Evolutionary conservation across 2,888 invertebrate species (phyloP), one percentile per base, ranked within the genome.

Genomic region (Himalopsyche tibetana): DNA sequence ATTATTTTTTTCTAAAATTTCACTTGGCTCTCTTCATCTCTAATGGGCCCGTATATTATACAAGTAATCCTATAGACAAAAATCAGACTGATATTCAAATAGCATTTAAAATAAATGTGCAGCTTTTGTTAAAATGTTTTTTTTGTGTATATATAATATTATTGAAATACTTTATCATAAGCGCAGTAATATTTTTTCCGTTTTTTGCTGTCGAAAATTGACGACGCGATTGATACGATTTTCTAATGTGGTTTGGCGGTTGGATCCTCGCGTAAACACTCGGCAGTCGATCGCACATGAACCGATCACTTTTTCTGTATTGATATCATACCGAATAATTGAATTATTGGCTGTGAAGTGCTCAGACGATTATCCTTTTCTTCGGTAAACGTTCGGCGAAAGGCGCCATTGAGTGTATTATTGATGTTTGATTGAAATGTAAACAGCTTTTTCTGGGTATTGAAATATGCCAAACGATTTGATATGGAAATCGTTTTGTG

Each of bases 341-440:
- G 82, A 82, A 83, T 82, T 80, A 80, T 80, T 55, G 85, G 56
- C 42, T 42, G 28, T 79, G 79, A 56, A 80, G 63, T 38, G 79
- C 80, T n/a, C 55, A 85, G 11, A 42, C 36, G 79, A 85, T 85
- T 74, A 79, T 83, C 74, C 79, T 40, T 79, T 55, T 55, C 42
- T 55, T 63, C n/a, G 74, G 82, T 45, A 51, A 55, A 80, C 82
- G 56, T 38, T 19, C 63, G 15, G 82, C 82, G 74, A 69, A 74
- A n/a, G 55, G 55, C 40, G 63, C 63, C 28, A 19, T 40, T 80
- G 84, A 55, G 84, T 79, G 28, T 28, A 80, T 84, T 84, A 55
- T 80, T 51, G 84, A 84, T 84, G 63, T 63, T 84, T 80, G 84
- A 84, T 84, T 84, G 84, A 80, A 84, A 84, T 80, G 79, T 80